These are phyloP conservation scores for Gambusia yucatana DNA, from an alignment of 2,797 vertebrate genomes.

Conservation along the genomic window DNA sequence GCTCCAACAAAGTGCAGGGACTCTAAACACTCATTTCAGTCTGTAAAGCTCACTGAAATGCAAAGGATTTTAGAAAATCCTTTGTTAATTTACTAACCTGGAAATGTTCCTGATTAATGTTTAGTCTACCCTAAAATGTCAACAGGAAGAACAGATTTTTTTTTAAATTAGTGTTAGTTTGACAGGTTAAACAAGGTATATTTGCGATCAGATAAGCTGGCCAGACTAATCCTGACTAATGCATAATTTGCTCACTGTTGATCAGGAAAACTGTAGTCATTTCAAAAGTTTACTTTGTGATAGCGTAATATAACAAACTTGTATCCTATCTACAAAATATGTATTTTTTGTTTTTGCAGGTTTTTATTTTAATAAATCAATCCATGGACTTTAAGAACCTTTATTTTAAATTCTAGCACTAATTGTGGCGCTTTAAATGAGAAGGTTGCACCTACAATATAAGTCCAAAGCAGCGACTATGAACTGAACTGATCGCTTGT, in stretches of 20 bases:
- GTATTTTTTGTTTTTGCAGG: neutral
- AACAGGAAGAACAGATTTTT: slow-evolving; percentile 2
- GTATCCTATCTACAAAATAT: neutral
- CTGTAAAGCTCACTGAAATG: neutral
- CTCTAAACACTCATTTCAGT: neutral
- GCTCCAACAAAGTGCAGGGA: neutral
- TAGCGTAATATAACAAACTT: neutral
- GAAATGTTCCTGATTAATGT: slow-evolving; percentile 32
- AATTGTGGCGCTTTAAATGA: too few species aligned
- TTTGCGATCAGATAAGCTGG: slow-evolving; percentile 18
- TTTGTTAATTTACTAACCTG: neutral
- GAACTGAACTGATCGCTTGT: neutral
- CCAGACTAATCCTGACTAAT: slow-evolving; percentile 5
- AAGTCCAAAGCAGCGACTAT: neutral
- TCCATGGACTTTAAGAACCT: neutral
- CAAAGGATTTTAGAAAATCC: neutral
- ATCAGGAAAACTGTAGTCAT: neutral
- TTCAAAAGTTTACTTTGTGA: neutral
- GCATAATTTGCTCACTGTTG: slow-evolving; percentile 3
- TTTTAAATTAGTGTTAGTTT: slow-evolving; percentile 14
- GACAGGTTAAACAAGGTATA: slow-evolving; percentile 9
- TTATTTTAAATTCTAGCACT: neutral
- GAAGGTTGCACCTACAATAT: neutral
- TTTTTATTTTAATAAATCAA: neutral
- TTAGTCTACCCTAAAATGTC: slow-evolving; percentile 25